A percentile compares a stretch with the other conserved stretches of the same genome.
Evolutionary conservation across 2,797 vertebrate species (phyloP).

Genomic region (Amniataba percoides): DNA sequence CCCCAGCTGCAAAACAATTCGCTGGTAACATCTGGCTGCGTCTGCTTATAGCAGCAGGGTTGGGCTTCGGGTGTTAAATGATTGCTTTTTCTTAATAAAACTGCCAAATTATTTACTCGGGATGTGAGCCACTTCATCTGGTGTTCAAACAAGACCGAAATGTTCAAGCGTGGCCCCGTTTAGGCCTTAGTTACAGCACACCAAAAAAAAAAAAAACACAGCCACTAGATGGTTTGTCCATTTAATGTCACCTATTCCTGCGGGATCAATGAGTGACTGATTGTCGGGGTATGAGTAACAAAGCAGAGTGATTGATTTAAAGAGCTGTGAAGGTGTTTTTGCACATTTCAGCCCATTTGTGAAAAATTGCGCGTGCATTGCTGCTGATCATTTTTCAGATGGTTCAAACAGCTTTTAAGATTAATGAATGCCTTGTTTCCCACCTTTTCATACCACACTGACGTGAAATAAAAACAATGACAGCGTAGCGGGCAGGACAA

Average conservation of each 20-base stretch:
- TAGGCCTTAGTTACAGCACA: slow-evolving; percentile 10
- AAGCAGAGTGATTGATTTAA: slow-evolving; percentile 49
- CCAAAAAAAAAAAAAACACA: background rate
- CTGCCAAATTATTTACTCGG: slow-evolving; percentile 60
- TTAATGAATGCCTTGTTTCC: slow-evolving; percentile 10
- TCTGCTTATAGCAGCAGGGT: slow-evolving; percentile 46
- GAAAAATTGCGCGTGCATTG: slow-evolving; percentile 29
- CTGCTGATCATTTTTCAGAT: slow-evolving; percentile 34
- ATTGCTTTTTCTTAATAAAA: slow-evolving; percentile 42
- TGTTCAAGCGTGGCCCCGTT: slow-evolving; percentile 4
- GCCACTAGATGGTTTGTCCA: slow-evolving; percentile 15
- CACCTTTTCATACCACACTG: background rate
- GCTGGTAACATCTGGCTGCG: slow-evolving; percentile 70
- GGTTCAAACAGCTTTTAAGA: slow-evolving; percentile 33
- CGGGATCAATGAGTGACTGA: slow-evolving; percentile 44
- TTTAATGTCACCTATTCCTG: slow-evolving; percentile 16
- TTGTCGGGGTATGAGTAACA: slow-evolving; percentile 31
- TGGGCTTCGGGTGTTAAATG: slow-evolving; percentile 44
- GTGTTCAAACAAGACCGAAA: slow-evolving; percentile 13
- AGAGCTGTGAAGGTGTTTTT: slow-evolving; percentile 31
- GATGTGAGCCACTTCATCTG: slow-evolving; percentile 51
- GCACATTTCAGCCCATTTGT: slow-evolving; percentile 40
- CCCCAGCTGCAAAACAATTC: slow-evolving; percentile 62
- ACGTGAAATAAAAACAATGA: slow-evolving; percentile 14
- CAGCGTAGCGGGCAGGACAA: slow-evolving; percentile 11